Evolutionary conservation across 2,113 vertebrate species (phyloP).

Genomic region (Polypterus bichir): DNA sequence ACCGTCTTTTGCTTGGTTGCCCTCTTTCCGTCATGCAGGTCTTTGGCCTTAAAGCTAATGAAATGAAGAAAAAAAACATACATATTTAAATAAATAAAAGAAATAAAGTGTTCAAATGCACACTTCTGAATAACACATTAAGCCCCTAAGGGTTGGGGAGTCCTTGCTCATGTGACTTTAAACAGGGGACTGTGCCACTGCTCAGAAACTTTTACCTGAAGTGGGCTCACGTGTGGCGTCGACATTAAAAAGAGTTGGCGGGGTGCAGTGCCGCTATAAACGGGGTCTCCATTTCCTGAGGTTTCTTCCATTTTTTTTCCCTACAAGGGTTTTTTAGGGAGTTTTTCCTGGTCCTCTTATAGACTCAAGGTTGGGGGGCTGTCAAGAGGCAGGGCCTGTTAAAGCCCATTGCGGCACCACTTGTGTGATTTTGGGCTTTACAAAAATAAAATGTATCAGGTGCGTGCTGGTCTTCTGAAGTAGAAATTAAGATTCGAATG

Average conservation of each 20-base stretch:
- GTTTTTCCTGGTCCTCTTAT: no score
- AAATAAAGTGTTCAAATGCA: background rate
- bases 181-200: slow-evolving; percentile 6
- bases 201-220: slow-evolving; percentile 1
- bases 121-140: slow-evolving; percentile 19
- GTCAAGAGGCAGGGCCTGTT: no score
- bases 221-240: background rate
- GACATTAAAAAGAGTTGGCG: background rate
- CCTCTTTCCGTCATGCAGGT: slow-evolving; percentile 79
- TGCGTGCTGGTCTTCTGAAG: no score
- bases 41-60: slow-evolving; percentile 79
- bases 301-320: no score
- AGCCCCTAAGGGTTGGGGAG: slow-evolving; percentile 23
- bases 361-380: no score
- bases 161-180: slow-evolving; percentile 20
- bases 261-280: no score
- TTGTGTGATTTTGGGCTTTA: no score
- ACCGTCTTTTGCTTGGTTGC: slow-evolving; percentile 45
- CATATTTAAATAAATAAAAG: slow-evolving; percentile 21
- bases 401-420: no score
- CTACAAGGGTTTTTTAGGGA: no score
- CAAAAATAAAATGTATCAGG: no score
- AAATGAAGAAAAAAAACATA: slow-evolving; percentile 14
- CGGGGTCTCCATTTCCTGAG: background rate
- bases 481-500: no score